Conservation (phyloP, 2,888 invertebrate species). For the Zootermopsis nevadensis region DNA sequence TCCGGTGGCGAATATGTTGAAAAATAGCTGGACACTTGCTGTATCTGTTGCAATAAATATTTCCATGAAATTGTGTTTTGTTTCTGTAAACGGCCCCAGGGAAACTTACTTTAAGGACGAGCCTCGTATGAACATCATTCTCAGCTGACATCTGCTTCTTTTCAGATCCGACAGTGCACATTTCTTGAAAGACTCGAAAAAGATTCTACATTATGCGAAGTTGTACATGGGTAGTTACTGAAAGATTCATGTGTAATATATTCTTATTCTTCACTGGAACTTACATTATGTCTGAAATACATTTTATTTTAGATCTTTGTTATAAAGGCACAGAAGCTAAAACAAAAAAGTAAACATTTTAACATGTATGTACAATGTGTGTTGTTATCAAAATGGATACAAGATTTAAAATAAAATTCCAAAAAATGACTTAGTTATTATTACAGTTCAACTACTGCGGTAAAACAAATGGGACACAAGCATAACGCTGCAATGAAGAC, state of each 20-base stretch:
- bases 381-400: not conserved
- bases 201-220: not conserved
- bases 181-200: not conserved
- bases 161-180: too few species aligned
- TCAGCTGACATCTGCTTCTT: not conserved
- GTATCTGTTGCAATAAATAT: too few species aligned
- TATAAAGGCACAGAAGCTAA: conserved; percentile 39
- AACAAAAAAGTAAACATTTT: conserved; percentile 11
- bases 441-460: not conserved
- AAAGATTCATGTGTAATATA: conserved; percentile 20
- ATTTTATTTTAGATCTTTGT: conserved; percentile 18
- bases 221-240: conserved; percentile 3
- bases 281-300: not conserved
- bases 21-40: too few species aligned
- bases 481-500: not conserved
- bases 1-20: too few species aligned
- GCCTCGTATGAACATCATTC: not conserved
- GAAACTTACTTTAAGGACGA: too few species aligned
- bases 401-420: not conserved
- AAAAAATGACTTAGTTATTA: not conserved
- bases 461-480: not conserved
- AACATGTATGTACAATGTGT: not conserved
- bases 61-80: too few species aligned
- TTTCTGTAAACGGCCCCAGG: too few species aligned
- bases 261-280: not conserved